These are phyloP conservation scores for Xanthia togata DNA, from an alignment of 2,888 invertebrate genomes.

Conservation along the genomic window DNA sequence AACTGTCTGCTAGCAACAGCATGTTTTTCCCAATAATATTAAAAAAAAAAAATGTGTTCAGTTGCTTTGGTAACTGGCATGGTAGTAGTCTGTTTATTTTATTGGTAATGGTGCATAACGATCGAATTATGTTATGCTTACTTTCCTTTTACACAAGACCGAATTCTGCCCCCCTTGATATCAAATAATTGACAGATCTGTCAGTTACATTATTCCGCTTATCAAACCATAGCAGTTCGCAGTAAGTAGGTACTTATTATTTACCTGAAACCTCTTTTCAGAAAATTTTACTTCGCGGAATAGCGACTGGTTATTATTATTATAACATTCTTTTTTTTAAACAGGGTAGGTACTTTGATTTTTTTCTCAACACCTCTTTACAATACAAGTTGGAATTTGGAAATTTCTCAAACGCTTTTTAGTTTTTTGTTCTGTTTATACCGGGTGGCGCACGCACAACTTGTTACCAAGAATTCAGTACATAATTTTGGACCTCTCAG, in stretches of 20 bases:
- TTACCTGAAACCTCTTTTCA: slow-evolving; percentile 25
- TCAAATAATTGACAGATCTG: slow-evolving; percentile 40
- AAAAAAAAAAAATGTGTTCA: neutral
- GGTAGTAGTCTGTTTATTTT: too few relatives aligned
- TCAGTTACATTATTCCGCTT: slow-evolving; percentile 33
- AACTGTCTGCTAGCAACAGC: neutral
- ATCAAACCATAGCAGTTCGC: neutral
- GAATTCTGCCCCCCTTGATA: neutral
- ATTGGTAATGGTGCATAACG: neutral
- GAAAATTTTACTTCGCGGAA: neutral
- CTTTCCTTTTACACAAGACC: neutral
- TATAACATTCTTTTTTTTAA: neutral
- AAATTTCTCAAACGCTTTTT: neutral
- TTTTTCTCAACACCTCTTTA: neutral
- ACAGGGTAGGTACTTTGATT: slow-evolving; percentile 2
- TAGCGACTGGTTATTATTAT: neutral
- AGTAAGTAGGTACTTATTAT: slow-evolving; percentile 18
- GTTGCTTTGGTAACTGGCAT: neutral
- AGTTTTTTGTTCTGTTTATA: too few relatives aligned
- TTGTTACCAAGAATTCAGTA: too few relatives aligned
- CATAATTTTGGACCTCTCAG: too few relatives aligned
- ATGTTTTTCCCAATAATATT: neutral
- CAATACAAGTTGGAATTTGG: neutral
- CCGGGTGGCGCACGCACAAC: too few relatives aligned
- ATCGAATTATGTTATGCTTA: neutral